Conservation (phyloP, 1,140 invertebrate species). For the Dreissena rostriformis region DNA sequence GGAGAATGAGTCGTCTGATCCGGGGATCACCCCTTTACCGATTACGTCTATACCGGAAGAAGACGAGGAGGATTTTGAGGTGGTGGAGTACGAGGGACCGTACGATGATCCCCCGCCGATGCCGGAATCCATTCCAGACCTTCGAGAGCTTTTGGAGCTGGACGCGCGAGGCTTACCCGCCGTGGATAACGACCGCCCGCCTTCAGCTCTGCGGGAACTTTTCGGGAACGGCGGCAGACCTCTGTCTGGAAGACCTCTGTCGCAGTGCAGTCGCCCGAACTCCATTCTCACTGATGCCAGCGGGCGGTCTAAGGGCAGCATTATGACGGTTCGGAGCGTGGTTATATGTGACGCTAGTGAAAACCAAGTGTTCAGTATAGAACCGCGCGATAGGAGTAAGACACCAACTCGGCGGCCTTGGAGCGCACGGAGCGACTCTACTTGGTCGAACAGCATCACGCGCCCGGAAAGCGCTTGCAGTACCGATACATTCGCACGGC, state of each 20-base stretch:
- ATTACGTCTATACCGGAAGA: slow-evolving; percentile 45
- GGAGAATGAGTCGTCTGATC: slow-evolving; percentile 39
- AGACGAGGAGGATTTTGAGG: slow-evolving; percentile 43
- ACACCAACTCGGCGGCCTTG: slow-evolving; percentile 13
- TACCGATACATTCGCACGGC: slow-evolving; percentile 31
- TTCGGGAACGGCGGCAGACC: background rate
- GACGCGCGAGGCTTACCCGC: slow-evolving; percentile 30
- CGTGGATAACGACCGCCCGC: slow-evolving; percentile 39
- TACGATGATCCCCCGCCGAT: slow-evolving; percentile 38
- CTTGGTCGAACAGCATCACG: slow-evolving; percentile 52
- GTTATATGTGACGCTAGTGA: slow-evolving; percentile 48
- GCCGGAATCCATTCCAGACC: slow-evolving; percentile 48
- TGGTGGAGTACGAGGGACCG: slow-evolving; percentile 48
- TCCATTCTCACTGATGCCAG: slow-evolving; percentile 45
- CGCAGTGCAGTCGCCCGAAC: slow-evolving; percentile 29
- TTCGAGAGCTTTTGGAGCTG: slow-evolving; percentile 38
- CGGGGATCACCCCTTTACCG: slow-evolving; percentile 24
- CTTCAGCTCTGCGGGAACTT: slow-evolving; percentile 19
- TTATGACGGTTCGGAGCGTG: slow-evolving; percentile 47
- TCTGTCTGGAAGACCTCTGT: slow-evolving; percentile 10
- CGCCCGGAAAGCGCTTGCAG: slow-evolving; percentile 46
- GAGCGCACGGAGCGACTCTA: slow-evolving; percentile 46
- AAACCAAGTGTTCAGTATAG: slow-evolving; percentile 49
- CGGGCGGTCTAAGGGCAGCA: slow-evolving; percentile 33
- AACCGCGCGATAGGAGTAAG: slow-evolving; percentile 19